Base-by-base conservation (phyloP, 2,797 vertebrate genomes). In the Enteromius paludinosus region DNA sequence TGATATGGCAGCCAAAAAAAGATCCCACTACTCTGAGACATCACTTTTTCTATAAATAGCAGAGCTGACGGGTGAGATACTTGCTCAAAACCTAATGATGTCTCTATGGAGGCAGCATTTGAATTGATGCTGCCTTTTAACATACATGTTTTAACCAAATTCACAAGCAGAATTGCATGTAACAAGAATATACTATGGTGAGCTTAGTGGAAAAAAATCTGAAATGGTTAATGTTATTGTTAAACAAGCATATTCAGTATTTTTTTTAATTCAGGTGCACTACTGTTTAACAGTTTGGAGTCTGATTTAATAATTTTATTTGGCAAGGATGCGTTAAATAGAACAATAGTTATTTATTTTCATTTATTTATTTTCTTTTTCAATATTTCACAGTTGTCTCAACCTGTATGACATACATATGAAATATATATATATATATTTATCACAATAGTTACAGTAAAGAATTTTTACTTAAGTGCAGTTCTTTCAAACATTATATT, bases 41-140 rank as follows among this genome's bases (percentile, higher is more conserved):
- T 86, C 83, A 78, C 70, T 78, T 85, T 87, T 35, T 74, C 85
- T 85, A 86, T 86, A 86, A 84, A 85, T 87, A 87, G 79, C 41
- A 54, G 61, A 81, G 68, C 18, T 86, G 78, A 66, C 47, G 62
- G 17, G 30, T 66, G 82, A 66, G n/a, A 23, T 54, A 14, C 20
- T 35, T 73, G 70, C 10, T 35, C 5, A 72, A 33, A 72, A 33
- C 10, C 9, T 33, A 52, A 18, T 33, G 18, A 7, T 0, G 1
- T 49, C 5, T 18, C 45, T 15, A 15, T 35, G 47, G 3, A 72
- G 47, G 3, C 28, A 35, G 47, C 18, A 54, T 56, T 23, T 38
- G 1, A 74, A 54, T 54, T 54, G 11, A 8, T 35, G 10, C 9
- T 23, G 28, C 18, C 18, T 52, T 20, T 52, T 47, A 30, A 12